Base-by-base conservation (phyloP, 2,888 invertebrate genomes). In the Allophyes oxyacanthae region DNA sequence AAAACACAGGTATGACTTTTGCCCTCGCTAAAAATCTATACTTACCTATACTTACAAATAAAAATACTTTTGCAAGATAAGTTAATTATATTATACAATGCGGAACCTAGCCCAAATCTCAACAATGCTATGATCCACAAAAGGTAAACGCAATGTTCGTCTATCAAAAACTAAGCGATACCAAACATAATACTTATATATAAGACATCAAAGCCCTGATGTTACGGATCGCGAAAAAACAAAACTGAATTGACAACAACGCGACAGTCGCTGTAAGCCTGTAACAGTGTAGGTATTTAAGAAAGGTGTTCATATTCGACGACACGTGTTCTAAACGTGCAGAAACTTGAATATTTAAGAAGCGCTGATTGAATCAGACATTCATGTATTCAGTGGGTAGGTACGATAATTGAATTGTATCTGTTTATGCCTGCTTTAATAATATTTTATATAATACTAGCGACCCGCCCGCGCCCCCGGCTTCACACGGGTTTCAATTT, bases 321-420 rank as follows among this genome's bases (percentile, higher is more conserved):
- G 34, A 26, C 28, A 34, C 64, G 34, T 63, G 55, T 33, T 48
- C 15, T 15, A 34, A 67, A 62, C 63, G 64, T 69, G 56, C 49
- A 48, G 4, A 11, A 45, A 64, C 42, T 46, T 54, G 54, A 55
- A 63, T 69, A 63, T 69, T 69, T 34, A 36, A 54, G n/a, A 13
- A 20, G 6, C n/a, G 48, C 54, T 49, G 33, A 64, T 30, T 48
- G 42, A 38, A 50, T 56, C 36, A 34, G 64, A 64, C 54, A 46
- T 37, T 50, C 32, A 44, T 41, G 36, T 48, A 55, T 69, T 64
- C 55, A 32, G 20, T 20, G 2, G 20, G 38, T 11, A 37, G 48
- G 28, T 50, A 44, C 26, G 15, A 34, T 64, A 25, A 20, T 56
- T 45, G 38, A 64, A 69, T 50, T 69, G 33, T 49, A 14, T 38